phyloP scores from a whole-genome alignment of 2,888 invertebrate species.

The Hydroisotoma schaefferi region DNA sequence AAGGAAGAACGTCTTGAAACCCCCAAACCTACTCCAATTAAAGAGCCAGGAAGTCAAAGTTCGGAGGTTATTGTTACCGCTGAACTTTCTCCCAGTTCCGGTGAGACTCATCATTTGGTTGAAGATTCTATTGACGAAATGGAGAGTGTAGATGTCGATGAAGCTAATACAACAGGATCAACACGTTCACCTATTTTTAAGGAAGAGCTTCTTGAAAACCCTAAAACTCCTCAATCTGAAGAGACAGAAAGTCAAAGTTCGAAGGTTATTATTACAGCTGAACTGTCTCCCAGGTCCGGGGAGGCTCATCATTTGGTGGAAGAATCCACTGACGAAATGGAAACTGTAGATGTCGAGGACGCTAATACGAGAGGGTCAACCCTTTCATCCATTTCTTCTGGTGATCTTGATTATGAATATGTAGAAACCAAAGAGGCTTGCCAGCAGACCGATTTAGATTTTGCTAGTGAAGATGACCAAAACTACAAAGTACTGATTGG shows the following conservation, averaged over 20 bases:
- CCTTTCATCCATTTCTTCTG: slow-evolving; percentile 1
- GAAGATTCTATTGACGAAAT: not conserved
- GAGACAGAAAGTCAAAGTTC: not conserved
- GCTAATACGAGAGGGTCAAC: not conserved
- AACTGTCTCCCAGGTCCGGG: slow-evolving; percentile 28
- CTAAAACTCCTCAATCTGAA: too few relatives aligned
- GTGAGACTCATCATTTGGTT: too few relatives aligned
- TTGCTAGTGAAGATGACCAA: not conserved
- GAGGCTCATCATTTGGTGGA: not conserved
- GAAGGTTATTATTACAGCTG: slow-evolving; percentile 36
- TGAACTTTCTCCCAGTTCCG: too few relatives aligned
- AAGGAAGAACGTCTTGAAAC: too few relatives aligned
- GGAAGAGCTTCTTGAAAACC: not conserved
- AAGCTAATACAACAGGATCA: not conserved
- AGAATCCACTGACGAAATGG: not conserved
- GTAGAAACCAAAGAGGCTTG: not conserved
- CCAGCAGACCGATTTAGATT: not conserved
- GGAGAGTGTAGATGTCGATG: not conserved
- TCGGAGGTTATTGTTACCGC: too few relatives aligned
- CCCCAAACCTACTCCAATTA: too few relatives aligned
- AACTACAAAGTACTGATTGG: slow-evolving; percentile 10
- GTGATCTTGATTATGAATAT: not conserved
- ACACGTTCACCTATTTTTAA: not conserved
- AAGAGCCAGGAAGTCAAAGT: too few relatives aligned
- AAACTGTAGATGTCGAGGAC: not conserved